Evolutionary conservation across 1,140 invertebrate genomes (phyloP).

Genomic region (Laupala kohalensis): DNA sequence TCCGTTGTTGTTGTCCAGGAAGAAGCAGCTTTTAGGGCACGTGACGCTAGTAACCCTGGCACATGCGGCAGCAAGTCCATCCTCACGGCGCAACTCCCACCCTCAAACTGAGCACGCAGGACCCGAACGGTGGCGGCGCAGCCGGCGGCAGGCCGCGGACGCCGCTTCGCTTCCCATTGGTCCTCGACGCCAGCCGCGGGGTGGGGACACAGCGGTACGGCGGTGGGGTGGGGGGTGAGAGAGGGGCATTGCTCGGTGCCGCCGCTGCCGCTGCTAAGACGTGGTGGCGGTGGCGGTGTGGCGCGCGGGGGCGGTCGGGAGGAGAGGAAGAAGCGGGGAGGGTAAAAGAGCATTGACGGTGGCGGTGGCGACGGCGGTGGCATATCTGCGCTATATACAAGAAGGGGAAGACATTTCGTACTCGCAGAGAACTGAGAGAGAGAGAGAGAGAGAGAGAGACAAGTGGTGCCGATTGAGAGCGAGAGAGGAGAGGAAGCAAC

Average conservation of each 20-base stretch:
- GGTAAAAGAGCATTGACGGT: neutral
- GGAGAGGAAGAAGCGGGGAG: neutral
- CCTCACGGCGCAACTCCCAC: slow-evolving; percentile 6
- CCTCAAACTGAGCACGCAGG: slow-evolving; percentile 7
- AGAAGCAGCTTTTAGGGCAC: neutral
- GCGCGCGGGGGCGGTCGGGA: neutral
- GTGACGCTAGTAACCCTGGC: neutral
- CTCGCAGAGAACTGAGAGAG: too few species aligned
- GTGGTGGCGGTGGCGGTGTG: neutral
- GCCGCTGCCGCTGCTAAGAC: neutral
- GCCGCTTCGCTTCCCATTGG: too few species aligned
- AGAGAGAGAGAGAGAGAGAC: too few species aligned
- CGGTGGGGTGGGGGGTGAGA: neutral
- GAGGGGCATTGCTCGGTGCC: neutral
- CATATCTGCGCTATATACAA: neutral
- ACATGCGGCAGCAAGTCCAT: neutral
- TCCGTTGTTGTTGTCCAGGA: neutral
- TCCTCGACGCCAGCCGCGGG: neutral
- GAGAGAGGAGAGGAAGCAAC: too few species aligned
- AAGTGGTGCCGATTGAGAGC: too few species aligned
- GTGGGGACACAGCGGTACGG: neutral
- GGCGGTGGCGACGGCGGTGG: neutral
- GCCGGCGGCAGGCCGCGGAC: neutral
- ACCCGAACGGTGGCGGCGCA: neutral
- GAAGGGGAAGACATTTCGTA: too few species aligned